phyloP scores from a whole-genome alignment of 2,113 vertebrate genomes.

The Rhizomys pruinosus region DNA sequence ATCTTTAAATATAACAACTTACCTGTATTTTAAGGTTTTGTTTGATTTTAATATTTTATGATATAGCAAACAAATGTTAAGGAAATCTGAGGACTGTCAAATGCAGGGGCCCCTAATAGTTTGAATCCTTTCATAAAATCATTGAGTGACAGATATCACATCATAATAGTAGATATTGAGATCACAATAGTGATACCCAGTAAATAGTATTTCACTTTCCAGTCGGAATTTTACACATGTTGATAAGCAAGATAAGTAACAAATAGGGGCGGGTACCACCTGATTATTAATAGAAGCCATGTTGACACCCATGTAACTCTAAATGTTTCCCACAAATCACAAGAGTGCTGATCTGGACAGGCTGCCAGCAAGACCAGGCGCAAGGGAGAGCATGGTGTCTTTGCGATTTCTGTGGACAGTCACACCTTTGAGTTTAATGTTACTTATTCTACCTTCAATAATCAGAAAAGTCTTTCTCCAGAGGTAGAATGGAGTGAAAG shows the following conservation, averaged over 20 bases:
- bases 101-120: background rate
- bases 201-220: background rate
- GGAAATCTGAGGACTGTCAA: background rate
- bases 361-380: background rate
- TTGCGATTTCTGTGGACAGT: background rate
- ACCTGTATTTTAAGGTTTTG: background rate
- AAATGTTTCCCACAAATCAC: background rate
- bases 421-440: background rate
- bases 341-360: background rate
- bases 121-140: conserved; percentile 14
- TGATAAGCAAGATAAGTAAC: conserved; percentile 2
- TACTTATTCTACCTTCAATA: background rate
- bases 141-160: background rate
- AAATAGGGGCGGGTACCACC: background rate
- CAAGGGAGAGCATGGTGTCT: background rate
- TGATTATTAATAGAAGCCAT: background rate
- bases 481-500: background rate
- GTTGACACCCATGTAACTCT: background rate
- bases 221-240: background rate
- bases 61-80: background rate
- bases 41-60: background rate
- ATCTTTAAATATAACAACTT: background rate
- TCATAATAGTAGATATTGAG: background rate
- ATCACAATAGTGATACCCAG: background rate
- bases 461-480: background rate